Evolutionary conservation across 2,888 invertebrate genomes (phyloP).

Genomic region (Trissolcus brochymenae): DNA sequence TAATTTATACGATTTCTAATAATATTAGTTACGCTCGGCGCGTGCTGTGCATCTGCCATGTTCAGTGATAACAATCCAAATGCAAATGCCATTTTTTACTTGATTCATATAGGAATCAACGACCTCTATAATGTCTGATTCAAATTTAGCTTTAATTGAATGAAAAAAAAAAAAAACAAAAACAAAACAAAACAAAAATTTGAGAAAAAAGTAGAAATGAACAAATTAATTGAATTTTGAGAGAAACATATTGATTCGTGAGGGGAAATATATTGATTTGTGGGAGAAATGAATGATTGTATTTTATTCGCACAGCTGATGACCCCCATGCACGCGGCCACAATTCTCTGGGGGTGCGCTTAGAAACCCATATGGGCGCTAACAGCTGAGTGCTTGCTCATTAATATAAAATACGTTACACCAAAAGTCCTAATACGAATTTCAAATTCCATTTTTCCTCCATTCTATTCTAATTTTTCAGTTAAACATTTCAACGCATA

Average conservation of each 20-base stretch:
- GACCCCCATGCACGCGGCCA: slow-evolving; percentile 66
- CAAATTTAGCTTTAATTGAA: background rate
- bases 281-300: slow-evolving; percentile 6
- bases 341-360: slow-evolving; percentile 44
- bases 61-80: slow-evolving; percentile 32
- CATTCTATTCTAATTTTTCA: background rate
- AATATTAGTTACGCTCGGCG: slow-evolving; percentile 34
- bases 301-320: slow-evolving; percentile 71
- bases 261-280: too few relatives aligned
- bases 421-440: slow-evolving; percentile 9
- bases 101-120: too few relatives aligned
- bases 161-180: background rate
- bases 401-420: slow-evolving; percentile 73
- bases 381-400: slow-evolving; percentile 75
- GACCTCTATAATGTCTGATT: background rate
- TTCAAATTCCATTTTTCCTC: background rate
- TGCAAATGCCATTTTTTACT: slow-evolving; percentile 23
- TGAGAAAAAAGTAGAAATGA: background rate
- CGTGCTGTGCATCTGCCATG: slow-evolving; percentile 43
- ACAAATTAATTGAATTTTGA: too few relatives aligned
- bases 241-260: too few relatives aligned
- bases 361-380: slow-evolving; percentile 66
- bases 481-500: background rate
- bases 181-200: background rate
- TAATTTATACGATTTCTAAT: slow-evolving; percentile 2